phyloP scores from a whole-genome alignment of 2,113 vertebrate species.

The Onychostoma macrolepis region DNA sequence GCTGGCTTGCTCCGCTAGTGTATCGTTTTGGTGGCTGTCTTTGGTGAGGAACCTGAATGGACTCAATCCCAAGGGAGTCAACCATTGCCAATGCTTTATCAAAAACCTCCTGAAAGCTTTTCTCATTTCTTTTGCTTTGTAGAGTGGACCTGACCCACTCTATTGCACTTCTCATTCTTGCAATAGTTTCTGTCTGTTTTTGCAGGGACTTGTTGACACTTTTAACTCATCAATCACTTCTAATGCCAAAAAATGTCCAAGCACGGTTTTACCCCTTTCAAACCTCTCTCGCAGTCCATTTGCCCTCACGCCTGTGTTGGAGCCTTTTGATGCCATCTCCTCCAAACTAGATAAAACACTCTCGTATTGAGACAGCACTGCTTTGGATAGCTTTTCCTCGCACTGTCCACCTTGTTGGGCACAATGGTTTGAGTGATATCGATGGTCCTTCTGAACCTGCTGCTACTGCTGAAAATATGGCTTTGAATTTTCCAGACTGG shows the following conservation, averaged over 20 bases:
- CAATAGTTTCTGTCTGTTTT: conserved; percentile 25
- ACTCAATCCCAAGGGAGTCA: conserved; percentile 41
- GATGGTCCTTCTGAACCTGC: too few relatives aligned
- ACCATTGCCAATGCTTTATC: conserved; percentile 37
- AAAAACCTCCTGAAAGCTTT: conserved; percentile 45
- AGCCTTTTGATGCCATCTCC: neutral
- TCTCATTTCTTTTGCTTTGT: conserved; percentile 33
- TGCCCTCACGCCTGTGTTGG: conserved; percentile 39
- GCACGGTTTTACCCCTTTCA: conserved; percentile 45
- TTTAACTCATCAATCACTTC: neutral
- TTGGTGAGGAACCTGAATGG: conserved; percentile 47
- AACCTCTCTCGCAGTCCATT: conserved; percentile 46
- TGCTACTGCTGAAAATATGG: too few relatives aligned
- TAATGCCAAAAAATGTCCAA: conserved; percentile 46
- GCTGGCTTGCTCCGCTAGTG: too few relatives aligned
- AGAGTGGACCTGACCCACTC: conserved; percentile 42
- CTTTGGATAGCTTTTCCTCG: conserved; percentile 28
- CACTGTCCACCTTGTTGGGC: neutral
- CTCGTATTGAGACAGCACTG: conserved; percentile 39
- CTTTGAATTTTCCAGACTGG: too few relatives aligned
- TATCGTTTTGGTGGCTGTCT: conserved; percentile 30
- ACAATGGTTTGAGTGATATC: too few relatives aligned
- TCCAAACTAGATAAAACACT: conserved; percentile 46
- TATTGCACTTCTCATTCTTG: conserved; percentile 31
- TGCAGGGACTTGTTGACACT: conserved; percentile 21